phyloP scores from a whole-genome alignment of 2,888 invertebrate species.

The Drosophila gaucha region DNA sequence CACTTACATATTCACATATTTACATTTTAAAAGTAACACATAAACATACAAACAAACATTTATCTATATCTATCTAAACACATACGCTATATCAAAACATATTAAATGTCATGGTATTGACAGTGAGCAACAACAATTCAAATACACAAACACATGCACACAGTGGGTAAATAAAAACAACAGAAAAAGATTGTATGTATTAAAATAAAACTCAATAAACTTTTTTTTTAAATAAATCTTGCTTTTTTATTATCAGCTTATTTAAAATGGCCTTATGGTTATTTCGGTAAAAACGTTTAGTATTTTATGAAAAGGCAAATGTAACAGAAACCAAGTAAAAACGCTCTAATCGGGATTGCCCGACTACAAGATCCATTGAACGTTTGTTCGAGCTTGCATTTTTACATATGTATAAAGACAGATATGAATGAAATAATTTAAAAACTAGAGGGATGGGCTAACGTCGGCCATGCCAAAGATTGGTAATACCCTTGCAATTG shows the following conservation, averaged over 20 bases:
- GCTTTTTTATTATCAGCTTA: neutral
- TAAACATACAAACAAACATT: constrained; percentile 30
- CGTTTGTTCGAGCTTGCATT: no score
- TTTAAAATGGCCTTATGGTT: no score
- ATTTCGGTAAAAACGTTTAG: no score
- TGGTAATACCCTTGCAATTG: no score
- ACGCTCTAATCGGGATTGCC: no score
- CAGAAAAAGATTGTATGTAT: constrained; percentile 37
- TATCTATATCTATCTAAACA: constrained; percentile 46
- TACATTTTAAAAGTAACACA: constrained; percentile 41
- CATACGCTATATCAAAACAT: constrained; percentile 30
- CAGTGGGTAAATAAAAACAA: constrained; percentile 26
- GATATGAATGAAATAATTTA: no score
- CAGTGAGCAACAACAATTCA: constrained; percentile 27
- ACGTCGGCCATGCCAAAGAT: no score
- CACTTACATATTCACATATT: constrained; percentile 33
- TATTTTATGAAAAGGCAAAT: no score
- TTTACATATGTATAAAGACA: no score
- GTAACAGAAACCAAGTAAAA: no score
- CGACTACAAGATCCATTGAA: no score
- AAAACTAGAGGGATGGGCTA: no score
- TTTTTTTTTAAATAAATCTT: constrained; percentile 19
- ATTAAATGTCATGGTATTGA: constrained; percentile 29
- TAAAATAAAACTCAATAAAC: constrained; percentile 42
- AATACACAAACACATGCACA: constrained; percentile 11